Evolutionary conservation across 2,113 vertebrate species (phyloP).

Genomic region (Ginglymostoma cirratum): DNA sequence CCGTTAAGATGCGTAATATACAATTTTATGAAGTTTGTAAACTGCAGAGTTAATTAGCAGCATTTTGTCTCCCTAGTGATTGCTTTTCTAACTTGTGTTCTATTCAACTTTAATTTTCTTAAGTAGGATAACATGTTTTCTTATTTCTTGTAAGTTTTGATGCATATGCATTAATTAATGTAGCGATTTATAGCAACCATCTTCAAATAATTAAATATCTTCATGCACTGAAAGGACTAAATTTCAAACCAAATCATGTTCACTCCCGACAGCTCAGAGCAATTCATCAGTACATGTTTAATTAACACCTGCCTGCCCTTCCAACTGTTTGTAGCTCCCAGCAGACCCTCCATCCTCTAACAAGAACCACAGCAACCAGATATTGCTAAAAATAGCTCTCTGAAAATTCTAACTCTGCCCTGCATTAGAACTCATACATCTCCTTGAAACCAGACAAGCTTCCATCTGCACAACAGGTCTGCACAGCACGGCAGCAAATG

Average conservation of each 20-base stretch:
- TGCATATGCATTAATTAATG: not conserved
- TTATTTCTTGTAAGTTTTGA: not conserved
- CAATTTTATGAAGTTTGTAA: not conserved
- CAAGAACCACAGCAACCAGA: not conserved
- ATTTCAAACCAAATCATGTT: not conserved
- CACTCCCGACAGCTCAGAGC: not conserved
- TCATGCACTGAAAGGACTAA: not conserved
- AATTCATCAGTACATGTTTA: not conserved
- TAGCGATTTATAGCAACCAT: not conserved
- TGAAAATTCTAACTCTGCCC: not conserved
- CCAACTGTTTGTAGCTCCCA: not conserved
- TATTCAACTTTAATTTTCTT: not conserved
- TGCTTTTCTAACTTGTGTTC: not conserved
- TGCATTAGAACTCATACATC: not conserved
- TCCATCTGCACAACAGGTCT: not conserved
- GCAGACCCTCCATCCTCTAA: not conserved
- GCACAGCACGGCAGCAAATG: not conserved
- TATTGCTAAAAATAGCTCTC: not conserved
- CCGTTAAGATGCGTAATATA: not conserved
- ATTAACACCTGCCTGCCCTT: not conserved
- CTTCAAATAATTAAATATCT: not conserved
- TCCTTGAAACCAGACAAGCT: not conserved
- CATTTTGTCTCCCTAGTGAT: too few relatives aligned
- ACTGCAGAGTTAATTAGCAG: not conserved
- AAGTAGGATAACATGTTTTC: not conserved